Base-by-base conservation (phyloP, 2,113 vertebrate genomes). In the Corvus moneduloides region DNA sequence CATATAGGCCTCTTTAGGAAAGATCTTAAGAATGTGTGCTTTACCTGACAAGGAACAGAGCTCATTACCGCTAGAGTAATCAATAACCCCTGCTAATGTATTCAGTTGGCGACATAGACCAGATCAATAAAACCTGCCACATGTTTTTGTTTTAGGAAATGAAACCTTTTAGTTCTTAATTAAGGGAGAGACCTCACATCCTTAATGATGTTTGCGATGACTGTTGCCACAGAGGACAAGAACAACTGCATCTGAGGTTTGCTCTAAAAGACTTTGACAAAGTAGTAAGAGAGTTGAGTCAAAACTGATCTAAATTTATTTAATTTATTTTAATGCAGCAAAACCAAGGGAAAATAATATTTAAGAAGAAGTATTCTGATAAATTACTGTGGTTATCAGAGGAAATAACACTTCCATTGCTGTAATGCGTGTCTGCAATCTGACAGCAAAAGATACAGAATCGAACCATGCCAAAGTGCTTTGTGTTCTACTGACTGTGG, bases 91-190 rank as follows among this genome's bases (percentile, higher is more conserved):
- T 84, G 67, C 97, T 98, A 98, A 98, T 98, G 98, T 97, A 97
- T 97, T 98, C 97, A 97, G 96, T 92, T 98, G 97, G 98, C 86
- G 95, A 98, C 98, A 98, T 18, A 96, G 95, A 92, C 77, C 80
- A 96, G 97, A 98, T 98, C 98, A 97, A 98, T 98, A 97, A 98
- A 97, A 97, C 97, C 93, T 97, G 97, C 97, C 97, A 97, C 97
- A 97, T 97, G 96, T 96, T 98, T 98, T 98, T 96, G 97, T 98
- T 98, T 98, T 98, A 98, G 98, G 98, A 98, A 98, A 98, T 98
- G 97, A 98, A 98, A 96, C 91, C 97, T 98, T 98, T 98, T 98
- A 98, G 96, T 97, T 98, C 97, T 98, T 98, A 98, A 98, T 98
- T 98, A 98, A 98, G 94, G 97, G 92, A 98, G 96, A 98, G 96